Evolutionary conservation across 2,113 vertebrate genomes (phyloP).

Genomic region (Rutilus rutilus): DNA sequence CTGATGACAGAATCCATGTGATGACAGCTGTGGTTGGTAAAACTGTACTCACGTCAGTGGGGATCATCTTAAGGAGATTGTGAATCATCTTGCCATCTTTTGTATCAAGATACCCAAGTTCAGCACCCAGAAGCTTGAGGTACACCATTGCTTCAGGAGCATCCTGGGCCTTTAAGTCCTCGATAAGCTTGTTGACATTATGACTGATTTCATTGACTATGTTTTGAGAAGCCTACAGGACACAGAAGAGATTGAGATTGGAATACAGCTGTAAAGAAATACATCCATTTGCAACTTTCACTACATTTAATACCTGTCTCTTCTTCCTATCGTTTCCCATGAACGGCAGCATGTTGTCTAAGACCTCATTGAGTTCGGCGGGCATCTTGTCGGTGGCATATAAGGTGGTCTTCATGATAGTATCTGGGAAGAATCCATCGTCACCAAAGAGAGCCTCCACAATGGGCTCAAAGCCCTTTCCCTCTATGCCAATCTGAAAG

Average conservation of each 20-base stretch:
- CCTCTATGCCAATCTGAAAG: conserved; percentile 87
- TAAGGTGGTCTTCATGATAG: conserved; percentile 84
- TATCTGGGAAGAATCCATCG: conserved; percentile 91
- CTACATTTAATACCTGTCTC: conserved; percentile 68
- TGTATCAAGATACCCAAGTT: conserved; percentile 87
- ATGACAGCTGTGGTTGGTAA: background rate
- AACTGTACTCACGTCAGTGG: conserved; percentile 64
- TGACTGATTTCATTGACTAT: conserved; percentile 79
- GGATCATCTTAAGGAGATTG: conserved; percentile 68
- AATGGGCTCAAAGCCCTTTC: conserved; percentile 89
- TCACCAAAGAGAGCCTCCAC: conserved; percentile 90
- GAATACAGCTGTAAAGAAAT: background rate
- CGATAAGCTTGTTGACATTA: conserved; percentile 82
- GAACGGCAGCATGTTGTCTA: conserved; percentile 81
- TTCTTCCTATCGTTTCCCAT: conserved; percentile 70
- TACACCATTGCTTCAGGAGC: conserved; percentile 88
- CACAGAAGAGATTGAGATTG: conserved; percentile 11
- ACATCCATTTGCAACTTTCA: background rate
- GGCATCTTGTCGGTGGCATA: conserved; percentile 85
- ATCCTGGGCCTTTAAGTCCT: conserved; percentile 75
- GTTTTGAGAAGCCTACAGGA: conserved; percentile 72
- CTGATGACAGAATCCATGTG: background rate
- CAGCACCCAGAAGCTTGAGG: conserved; percentile 86
- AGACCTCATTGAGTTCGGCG: conserved; percentile 73
- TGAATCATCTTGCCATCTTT: conserved; percentile 78